Evolutionary conservation across 2,113 vertebrate species (phyloP), one percentile per base, ranked within the genome.

Genomic region (Pseudopipra pipra): DNA sequence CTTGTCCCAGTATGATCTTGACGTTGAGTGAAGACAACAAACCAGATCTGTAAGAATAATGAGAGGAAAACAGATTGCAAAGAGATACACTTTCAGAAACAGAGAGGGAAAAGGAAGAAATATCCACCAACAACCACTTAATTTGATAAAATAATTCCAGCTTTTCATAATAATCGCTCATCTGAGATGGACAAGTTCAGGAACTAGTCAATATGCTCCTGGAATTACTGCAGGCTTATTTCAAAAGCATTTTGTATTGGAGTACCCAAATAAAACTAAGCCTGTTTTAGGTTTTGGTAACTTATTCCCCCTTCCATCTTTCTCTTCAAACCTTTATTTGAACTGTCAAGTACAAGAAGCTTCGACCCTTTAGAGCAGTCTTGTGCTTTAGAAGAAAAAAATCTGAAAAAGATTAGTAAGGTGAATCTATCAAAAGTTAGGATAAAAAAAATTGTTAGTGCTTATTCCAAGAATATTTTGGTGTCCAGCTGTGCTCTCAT

Each of bases 1-100:
- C 78, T 84, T 95, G 87, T 92, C 82, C 92, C 91, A 89, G 61
- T 56, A 33, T 65, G 68, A 86, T 89, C 95, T 11, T 61, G 65
- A 89, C 73, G 35, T 76, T 70, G n/a, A 63, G 25, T 35, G 74
- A 88, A 95, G 83, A 93, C 30, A 84, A 82, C 39, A 56, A 85
- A 35, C 27, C 88, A 93, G 52, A 91, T 61, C 72, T 76, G 37
- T 67, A 87, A 46, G 27, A 90, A 63, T 31, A 91, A 83, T 49
- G 49, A 86, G 39, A 79, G 31, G 44, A 84, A 94, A 94, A 92
- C 68, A 90, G 75, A 96, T 61, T 85, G 81, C 85, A 85, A 31
- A 91, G 71, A 81, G 8, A 71, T 52, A 73, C 11, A 3, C 19
- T 77, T 46, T 27, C 44, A 89, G 78, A 79, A 85, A 52, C 35